Conservation (phyloP, 2,113 vertebrate species). For the Meleagris gallopavo region DNA sequence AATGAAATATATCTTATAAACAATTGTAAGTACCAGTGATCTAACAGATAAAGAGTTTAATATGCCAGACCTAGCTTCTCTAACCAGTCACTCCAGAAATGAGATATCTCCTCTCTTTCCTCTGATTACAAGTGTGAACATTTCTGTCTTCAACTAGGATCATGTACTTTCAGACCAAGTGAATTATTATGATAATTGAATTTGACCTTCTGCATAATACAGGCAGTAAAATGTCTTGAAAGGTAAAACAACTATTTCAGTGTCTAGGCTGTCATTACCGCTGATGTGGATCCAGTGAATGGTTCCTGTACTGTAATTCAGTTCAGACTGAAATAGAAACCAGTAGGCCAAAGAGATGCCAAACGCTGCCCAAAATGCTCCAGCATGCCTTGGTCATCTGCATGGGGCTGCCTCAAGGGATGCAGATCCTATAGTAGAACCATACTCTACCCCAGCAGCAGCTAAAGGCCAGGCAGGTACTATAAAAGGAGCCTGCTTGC, state of each 20-base stretch:
- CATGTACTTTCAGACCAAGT: constrained; percentile 4
- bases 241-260: neutral
- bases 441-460: neutral
- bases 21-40: neutral
- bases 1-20: neutral
- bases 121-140: neutral
- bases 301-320: neutral
- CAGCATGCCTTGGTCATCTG: neutral
- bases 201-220: constrained; percentile 34
- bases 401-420: rapidly evolving
- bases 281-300: neutral
- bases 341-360: neutral
- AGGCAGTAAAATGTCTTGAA: constrained; percentile 2
- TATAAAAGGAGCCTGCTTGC: neutral
- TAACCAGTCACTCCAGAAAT: neutral
- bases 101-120: neutral
- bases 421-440: rapidly evolving
- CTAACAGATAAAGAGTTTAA: neutral
- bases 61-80: neutral
- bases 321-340: neutral
- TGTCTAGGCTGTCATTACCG: neutral
- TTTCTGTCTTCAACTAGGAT: constrained; percentile 14
- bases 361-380: neutral
- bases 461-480: neutral
- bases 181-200: constrained; percentile 19